These are phyloP conservation scores for Elymnias hypermnestra DNA, from an alignment of 1,140 invertebrate genomes.

Conservation along the genomic window DNA sequence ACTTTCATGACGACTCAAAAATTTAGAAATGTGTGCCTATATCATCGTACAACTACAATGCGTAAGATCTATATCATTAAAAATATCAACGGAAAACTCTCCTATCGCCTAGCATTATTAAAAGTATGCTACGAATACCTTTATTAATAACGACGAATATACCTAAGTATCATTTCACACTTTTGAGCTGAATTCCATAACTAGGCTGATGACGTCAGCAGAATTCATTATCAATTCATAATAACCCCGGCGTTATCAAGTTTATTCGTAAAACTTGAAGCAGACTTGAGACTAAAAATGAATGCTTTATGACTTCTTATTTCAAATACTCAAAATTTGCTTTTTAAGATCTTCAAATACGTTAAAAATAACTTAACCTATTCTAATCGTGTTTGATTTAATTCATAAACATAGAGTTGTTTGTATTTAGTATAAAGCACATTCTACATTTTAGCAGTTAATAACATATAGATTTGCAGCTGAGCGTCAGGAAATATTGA, in stretches of 20 bases:
- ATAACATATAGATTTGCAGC: too few relatives aligned
- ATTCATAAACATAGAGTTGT: too few relatives aligned
- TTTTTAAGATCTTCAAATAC: too few relatives aligned
- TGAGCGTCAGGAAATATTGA: too few relatives aligned
- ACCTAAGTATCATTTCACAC: constrained; percentile 33
- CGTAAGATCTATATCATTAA: constrained; percentile 27
- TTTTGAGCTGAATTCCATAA: constrained; percentile 47
- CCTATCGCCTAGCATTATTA: constrained; percentile 18
- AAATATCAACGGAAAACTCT: constrained; percentile 13
- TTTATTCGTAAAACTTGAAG: background rate
- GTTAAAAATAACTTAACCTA: too few relatives aligned
- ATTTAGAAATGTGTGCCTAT: constrained; percentile 52
- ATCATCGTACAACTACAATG: constrained; percentile 40
- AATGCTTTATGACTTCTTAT: too few relatives aligned
- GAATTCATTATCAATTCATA: background rate
- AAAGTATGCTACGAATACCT: constrained; percentile 16
- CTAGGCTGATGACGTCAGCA: constrained; percentile 4
- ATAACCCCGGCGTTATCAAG: constrained; percentile 4
- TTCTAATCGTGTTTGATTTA: too few relatives aligned
- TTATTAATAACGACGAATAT: constrained; percentile 41
- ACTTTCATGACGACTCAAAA: background rate
- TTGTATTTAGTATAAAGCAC: too few relatives aligned
- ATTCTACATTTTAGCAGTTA: too few relatives aligned
- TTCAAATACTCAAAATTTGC: too few relatives aligned
- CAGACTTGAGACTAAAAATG: too few relatives aligned